Evolutionary conservation across 2,113 vertebrate genomes (phyloP).

Genomic region (Boleophthalmus pectinirostris): DNA sequence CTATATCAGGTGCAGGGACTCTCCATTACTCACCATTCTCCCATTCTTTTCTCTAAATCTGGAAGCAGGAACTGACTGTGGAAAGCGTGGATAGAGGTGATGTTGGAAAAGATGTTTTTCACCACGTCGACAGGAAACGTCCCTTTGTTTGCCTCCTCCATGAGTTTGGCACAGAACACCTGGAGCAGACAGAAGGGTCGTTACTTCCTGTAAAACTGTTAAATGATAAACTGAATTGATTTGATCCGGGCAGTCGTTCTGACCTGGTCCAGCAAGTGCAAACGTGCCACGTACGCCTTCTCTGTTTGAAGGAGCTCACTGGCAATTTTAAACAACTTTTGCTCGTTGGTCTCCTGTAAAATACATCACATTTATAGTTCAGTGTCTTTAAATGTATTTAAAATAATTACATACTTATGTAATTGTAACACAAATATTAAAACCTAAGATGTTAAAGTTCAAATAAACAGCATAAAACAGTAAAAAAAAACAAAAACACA

Average conservation of each 20-base stretch:
- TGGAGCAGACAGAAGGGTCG: conserved; percentile 48
- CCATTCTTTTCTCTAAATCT: conserved; percentile 95
- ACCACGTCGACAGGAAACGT: conserved; percentile 92
- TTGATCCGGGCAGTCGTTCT: conserved; percentile 21
- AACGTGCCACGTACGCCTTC: conserved; percentile 89
- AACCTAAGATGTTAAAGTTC: neutral
- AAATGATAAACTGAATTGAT: neutral
- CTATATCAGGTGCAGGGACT: neutral
- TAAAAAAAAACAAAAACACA: too few species aligned
- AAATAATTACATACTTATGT: neutral
- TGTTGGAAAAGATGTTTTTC: conserved; percentile 98
- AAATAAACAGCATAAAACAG: neutral
- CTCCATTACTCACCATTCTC: conserved; percentile 87
- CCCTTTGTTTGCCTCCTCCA: conserved; percentile 91
- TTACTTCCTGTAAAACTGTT: neutral
- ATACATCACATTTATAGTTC: neutral
- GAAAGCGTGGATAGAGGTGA: conserved; percentile 91
- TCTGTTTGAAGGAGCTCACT: conserved; percentile 95
- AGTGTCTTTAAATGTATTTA: neutral
- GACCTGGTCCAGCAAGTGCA: conserved; percentile 87
- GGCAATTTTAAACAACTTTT: conserved; percentile 95
- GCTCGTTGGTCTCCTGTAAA: conserved; percentile 89
- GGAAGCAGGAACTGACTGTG: conserved; percentile 96
- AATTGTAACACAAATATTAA: neutral
- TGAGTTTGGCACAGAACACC: conserved; percentile 88